phyloP scores from a whole-genome alignment of 2,113 vertebrate genomes.

The Podarcis cretensis region DNA sequence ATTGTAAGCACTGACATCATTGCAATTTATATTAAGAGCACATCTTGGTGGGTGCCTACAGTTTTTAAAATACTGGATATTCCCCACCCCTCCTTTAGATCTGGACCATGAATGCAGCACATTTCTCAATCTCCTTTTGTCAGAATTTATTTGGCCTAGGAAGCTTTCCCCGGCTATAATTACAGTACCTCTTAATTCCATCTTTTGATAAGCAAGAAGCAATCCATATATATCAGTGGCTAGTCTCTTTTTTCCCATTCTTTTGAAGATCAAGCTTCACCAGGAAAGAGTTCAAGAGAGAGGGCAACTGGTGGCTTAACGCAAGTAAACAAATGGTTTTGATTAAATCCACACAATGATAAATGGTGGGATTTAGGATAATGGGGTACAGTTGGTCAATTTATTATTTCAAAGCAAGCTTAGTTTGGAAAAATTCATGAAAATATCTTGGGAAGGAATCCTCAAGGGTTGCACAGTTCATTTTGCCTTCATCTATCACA shows the following conservation, averaged over 20 bases:
- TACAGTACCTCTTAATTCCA: neutral
- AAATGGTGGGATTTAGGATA: constrained; percentile 34
- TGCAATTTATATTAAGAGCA: neutral
- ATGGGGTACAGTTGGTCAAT: constrained; percentile 8
- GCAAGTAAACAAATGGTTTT: constrained; percentile 4
- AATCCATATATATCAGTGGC: neutral
- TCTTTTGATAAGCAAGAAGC: constrained; percentile 11
- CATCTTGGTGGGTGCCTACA: neutral
- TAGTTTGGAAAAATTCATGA: neutral
- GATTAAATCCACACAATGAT: constrained; percentile 21
- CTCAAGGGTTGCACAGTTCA: neutral
- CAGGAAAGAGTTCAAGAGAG: constrained; percentile 15
- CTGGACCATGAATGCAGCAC: neutral
- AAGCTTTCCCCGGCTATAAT: neutral
- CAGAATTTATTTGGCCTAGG: neutral
- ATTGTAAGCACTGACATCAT: neutral
- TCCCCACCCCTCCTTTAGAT: neutral
- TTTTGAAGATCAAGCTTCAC: constrained; percentile 26
- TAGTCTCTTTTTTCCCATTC: neutral
- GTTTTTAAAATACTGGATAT: neutral
- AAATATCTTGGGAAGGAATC: constrained; percentile 8
- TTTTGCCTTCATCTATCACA: neutral
- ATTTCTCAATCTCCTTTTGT: neutral
- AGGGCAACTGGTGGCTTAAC: constrained; percentile 26
- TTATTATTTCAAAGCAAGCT: constrained; percentile 36